Evolutionary conservation across 2,888 invertebrate genomes (phyloP).

Genomic region (Habroteleia sp.): DNA sequence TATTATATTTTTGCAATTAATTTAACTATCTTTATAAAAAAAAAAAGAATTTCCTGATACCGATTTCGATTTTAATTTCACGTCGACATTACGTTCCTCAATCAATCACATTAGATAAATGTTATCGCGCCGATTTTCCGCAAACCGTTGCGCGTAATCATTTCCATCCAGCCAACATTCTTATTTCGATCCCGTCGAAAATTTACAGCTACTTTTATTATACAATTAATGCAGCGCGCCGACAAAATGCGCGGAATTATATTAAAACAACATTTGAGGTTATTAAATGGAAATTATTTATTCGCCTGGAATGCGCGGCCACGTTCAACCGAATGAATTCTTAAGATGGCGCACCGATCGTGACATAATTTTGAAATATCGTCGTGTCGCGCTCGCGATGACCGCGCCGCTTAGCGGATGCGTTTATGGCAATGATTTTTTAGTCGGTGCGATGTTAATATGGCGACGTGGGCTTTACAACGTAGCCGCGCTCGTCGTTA

Average conservation of each 20-base stretch:
- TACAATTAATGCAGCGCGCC: slow-evolving; percentile 10
- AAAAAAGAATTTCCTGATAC: no score
- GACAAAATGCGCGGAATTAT: slow-evolving; percentile 2
- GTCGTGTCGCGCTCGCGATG: slow-evolving; percentile 26
- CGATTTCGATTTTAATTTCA: no score
- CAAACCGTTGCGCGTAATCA: no score
- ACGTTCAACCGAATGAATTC: slow-evolving; percentile 22
- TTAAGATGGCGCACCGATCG: slow-evolving; percentile 28
- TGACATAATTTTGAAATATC: slow-evolving; percentile 46
- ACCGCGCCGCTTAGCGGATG: slow-evolving; percentile 30
- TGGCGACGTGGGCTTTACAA: slow-evolving; percentile 19
- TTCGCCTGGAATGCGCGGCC: slow-evolving; percentile 18
- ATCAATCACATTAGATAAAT: no score
- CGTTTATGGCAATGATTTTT: slow-evolving; percentile 36
- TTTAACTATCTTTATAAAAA: no score
- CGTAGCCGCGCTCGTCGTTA: slow-evolving; percentile 8
- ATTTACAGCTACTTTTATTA: slow-evolving; percentile 5
- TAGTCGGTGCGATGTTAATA: slow-evolving; percentile 25
- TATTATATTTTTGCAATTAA: no score
- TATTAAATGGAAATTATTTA: slow-evolving; percentile 31
- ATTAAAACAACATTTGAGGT: slow-evolving; percentile 29
- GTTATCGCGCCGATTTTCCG: no score
- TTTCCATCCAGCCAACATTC: no score
- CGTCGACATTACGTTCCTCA: no score
- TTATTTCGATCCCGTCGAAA: slow-evolving; percentile 8